phyloP scores from a whole-genome alignment of 2,888 invertebrate genomes.

The Thereva nobilitata region DNA sequence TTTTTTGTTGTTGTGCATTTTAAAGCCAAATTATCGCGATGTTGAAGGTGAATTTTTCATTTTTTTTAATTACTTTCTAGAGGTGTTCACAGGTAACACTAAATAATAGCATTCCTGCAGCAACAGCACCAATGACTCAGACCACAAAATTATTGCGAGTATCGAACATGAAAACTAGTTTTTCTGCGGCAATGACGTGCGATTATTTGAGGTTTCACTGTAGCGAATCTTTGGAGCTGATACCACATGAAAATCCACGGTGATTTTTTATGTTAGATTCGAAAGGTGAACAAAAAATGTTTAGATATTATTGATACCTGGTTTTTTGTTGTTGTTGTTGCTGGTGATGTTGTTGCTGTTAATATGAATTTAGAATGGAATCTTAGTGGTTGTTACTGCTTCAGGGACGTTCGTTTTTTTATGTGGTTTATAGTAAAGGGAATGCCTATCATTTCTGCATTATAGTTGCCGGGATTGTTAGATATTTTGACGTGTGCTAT shows the following conservation, averaged over 20 bases:
- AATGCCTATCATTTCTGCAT: too few relatives aligned
- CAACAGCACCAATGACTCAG: slow-evolving; percentile 11
- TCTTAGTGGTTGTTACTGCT: not conserved
- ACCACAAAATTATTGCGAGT: slow-evolving; percentile 16
- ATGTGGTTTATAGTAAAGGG: too few relatives aligned
- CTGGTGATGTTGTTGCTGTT: not conserved
- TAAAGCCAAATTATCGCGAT: slow-evolving; percentile 9
- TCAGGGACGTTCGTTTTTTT: too few relatives aligned
- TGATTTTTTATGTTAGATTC: not conserved
- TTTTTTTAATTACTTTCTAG: slow-evolving; percentile 33
- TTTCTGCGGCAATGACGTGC: slow-evolving; percentile 13
- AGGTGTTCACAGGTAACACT: not conserved
- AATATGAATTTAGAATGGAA: not conserved
- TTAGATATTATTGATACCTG: not conserved
- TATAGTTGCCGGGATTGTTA: too few relatives aligned
- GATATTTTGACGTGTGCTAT: too few relatives aligned
- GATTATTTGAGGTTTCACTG: slow-evolving; percentile 13
- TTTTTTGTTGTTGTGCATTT: not conserved
- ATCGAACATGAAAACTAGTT: slow-evolving; percentile 16
- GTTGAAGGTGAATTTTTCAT: slow-evolving; percentile 20
- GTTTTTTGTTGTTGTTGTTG: not conserved
- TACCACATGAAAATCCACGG: not conserved
- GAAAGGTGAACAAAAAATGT: not conserved
- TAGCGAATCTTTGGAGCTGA: not conserved
- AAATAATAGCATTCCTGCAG: slow-evolving; percentile 12